phyloP scores from a whole-genome alignment of 2,888 invertebrate genomes.

The Latrodectus elegans region DNA sequence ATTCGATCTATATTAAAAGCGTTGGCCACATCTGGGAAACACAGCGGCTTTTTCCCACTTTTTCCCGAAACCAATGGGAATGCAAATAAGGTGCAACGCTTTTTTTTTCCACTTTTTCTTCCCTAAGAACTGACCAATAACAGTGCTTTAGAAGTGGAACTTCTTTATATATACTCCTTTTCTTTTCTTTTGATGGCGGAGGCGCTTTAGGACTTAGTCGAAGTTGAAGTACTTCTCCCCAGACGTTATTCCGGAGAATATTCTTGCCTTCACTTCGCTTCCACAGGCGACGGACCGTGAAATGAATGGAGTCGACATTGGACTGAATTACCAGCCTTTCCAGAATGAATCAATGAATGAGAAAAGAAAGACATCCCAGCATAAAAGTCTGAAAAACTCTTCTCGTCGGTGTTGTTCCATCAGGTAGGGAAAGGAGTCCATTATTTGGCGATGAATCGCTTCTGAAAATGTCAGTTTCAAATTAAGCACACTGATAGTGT shows the following conservation, averaged over 20 bases:
- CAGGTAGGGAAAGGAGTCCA: slow-evolving; percentile 35
- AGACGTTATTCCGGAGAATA: slow-evolving; percentile 46
- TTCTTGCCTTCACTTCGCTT: slow-evolving; percentile 63
- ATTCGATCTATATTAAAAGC: slow-evolving; percentile 11
- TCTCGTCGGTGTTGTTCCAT: slow-evolving; percentile 23
- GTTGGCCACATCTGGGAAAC: slow-evolving; percentile 58
- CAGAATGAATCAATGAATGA: slow-evolving; percentile 55
- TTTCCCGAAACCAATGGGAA: slow-evolving; percentile 41
- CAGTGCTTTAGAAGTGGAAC: slow-evolving; percentile 26
- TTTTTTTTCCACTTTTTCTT: slow-evolving; percentile 7
- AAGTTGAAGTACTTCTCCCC: slow-evolving; percentile 59
- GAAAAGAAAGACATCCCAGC: background rate
- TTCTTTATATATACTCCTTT: slow-evolving; percentile 18
- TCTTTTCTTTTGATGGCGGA: slow-evolving; percentile 30
- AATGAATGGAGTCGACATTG: slow-evolving; percentile 68
- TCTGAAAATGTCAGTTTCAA: too few relatives aligned
- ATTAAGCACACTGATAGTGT: too few relatives aligned
- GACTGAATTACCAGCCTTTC: slow-evolving; percentile 55
- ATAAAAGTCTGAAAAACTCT: slow-evolving; percentile 41
- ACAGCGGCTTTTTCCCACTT: background rate
- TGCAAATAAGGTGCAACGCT: slow-evolving; percentile 58
- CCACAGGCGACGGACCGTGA: slow-evolving; percentile 63
- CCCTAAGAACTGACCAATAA: slow-evolving; percentile 60
- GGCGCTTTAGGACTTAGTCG: slow-evolving; percentile 54
- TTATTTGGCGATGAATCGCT: slow-evolving; percentile 30